Evolutionary conservation across 2,113 vertebrate genomes (phyloP).

Genomic region (Azemiops feae): DNA sequence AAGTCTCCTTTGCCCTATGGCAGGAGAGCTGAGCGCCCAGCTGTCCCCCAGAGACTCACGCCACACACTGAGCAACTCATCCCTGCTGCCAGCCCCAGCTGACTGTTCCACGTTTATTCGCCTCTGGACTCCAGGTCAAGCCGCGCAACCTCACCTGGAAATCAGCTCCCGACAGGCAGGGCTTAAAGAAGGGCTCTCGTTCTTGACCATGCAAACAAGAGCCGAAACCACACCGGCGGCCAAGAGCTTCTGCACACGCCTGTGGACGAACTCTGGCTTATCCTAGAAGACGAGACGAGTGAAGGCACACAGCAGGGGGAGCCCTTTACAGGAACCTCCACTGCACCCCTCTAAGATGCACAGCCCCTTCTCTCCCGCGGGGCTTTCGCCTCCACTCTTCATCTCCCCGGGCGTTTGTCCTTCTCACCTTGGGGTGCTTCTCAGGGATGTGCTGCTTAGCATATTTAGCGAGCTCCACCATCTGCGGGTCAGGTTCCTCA

Average conservation of each 20-base stretch:
- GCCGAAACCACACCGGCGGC: slow-evolving; percentile 87
- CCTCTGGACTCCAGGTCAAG: neutral
- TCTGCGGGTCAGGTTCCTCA: slow-evolving; percentile 90
- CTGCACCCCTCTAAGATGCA: neutral
- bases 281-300: slow-evolving; percentile 73
- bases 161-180: slow-evolving; percentile 88
- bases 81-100: neutral
- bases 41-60: neutral
- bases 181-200: slow-evolving; percentile 85
- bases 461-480: slow-evolving; percentile 96
- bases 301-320: accelerated
- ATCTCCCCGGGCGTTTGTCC: accelerated
- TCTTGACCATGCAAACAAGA: slow-evolving; percentile 91
- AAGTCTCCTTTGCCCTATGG: neutral
- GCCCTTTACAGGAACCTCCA: neutral
- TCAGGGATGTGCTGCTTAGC: slow-evolving; percentile 96
- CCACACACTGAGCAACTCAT: neutral
- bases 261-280: slow-evolving; percentile 78
- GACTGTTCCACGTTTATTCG: neutral
- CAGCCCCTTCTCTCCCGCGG: neutral
- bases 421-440: slow-evolving; percentile 90
- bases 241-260: slow-evolving; percentile 86
- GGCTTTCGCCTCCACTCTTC: neutral
- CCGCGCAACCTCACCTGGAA: slow-evolving; percentile 72
- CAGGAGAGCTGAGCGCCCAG: neutral